Evolutionary conservation across 2,113 vertebrate species (phyloP), one percentile per base, ranked within the genome.

Genomic region (Chloropsis hardwickii): DNA sequence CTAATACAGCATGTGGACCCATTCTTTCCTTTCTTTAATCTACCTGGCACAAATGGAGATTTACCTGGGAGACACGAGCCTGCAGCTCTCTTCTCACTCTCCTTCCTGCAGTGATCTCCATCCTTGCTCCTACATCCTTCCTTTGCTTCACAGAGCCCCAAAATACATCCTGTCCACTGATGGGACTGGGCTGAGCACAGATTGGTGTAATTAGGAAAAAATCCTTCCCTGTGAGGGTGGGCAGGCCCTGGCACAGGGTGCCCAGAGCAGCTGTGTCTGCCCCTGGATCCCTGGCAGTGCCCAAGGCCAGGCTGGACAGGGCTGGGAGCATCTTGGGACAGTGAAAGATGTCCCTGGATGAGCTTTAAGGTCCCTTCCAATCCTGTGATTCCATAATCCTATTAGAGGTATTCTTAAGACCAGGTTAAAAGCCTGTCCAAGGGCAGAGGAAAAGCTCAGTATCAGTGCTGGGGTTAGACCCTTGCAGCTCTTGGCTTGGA

Each of bases 401-500:
- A 0, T 60, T 7, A 71, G 47, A 79, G 40, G 57, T 4, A 7
- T 47, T 35, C 37, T 39, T 16, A 18, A 56, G 2, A n/a, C 9
- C 19, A 53, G 56, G n/a, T 77, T 77, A 66, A 76, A 48, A 9
- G 24, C 16, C 29, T 51, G 58, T 70, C 58, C 37, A 54, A 70
- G 60, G 90, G 74, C 66, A 17, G 48, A 77, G 87, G 71, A 82
- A 58, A 73, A 86, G 50, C 35, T 77, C 51, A 11, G 64, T 37
- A 2, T 54, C 78, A 66, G 16, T 7, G 54, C 51, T 90, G 81
- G 47, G 74, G 61, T 88, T 5, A 56, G 71, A 62, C 39, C 28
- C 44, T 54, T 74, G 64, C 60, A 53, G 9, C 31, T 70, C 62
- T 40, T 44, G 71, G 78, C 91, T 95, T 85, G 78, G 70, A 79